phyloP scores from a whole-genome alignment of 2,113 vertebrate species.

The Hydropotes inermis region DNA sequence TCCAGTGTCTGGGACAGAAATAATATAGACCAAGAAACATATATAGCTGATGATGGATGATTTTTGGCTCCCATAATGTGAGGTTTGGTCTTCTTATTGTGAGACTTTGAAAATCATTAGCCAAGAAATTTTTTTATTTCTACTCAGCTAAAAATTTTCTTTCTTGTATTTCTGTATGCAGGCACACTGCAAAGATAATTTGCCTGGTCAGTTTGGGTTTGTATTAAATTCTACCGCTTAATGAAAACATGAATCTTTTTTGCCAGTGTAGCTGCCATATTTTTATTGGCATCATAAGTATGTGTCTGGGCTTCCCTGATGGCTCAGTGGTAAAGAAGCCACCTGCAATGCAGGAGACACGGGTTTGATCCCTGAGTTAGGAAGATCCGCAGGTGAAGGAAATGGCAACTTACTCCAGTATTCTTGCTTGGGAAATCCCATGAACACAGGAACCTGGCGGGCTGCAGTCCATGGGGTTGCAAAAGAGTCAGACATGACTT shows the following conservation, averaged over 20 bases:
- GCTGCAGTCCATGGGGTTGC: background rate
- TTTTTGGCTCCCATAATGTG: constrained; percentile 69
- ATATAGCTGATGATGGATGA: constrained; percentile 72
- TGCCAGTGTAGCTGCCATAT: constrained; percentile 39
- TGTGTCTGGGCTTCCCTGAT: background rate
- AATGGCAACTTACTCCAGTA: background rate
- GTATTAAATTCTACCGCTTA: constrained; percentile 29
- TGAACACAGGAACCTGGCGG: background rate
- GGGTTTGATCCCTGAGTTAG: background rate
- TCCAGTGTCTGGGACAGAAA: constrained; percentile 77
- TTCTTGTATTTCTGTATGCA: constrained; percentile 40
- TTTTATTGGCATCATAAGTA: constrained; percentile 54
- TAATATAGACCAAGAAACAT: constrained; percentile 75
- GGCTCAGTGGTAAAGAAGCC: background rate
- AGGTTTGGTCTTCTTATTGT: constrained; percentile 66
- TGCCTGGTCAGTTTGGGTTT: constrained; percentile 55
- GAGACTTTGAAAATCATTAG: constrained; percentile 68
- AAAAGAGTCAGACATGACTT: background rate
- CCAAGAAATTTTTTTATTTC: constrained; percentile 61
- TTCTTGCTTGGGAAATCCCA: background rate
- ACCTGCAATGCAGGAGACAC: background rate
- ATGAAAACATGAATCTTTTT: constrained; percentile 39
- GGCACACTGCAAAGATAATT: constrained; percentile 45
- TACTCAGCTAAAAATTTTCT: constrained; percentile 43
- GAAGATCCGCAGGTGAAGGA: background rate